Base-by-base conservation (phyloP, 1,140 invertebrate genomes). In the Agrilus planipennis region DNA sequence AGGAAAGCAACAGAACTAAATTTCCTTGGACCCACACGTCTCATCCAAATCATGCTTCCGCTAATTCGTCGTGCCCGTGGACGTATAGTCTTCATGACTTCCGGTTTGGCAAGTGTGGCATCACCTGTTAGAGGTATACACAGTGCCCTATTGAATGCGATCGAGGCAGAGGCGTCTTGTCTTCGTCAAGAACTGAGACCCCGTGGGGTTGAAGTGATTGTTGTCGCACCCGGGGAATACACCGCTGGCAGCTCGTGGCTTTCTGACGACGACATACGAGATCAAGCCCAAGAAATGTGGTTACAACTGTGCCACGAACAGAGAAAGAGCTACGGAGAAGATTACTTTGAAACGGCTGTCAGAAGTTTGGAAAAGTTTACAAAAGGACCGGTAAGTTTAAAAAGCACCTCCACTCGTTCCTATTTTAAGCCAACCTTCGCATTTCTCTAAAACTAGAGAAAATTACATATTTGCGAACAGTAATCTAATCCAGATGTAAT, bases 141-240 rank as follows among this genome's bases (percentile, higher is more conserved):
- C 58, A 81, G 81, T 46, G 79, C 82, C 36, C 76, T 72, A 12
- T 64, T 81, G 54, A 81, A 81, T 44, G 87, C 80, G 1, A 64
- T 90, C 1, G 83, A 89, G 56, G 80, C 82, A 2, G 80, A 86
- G 57, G 79, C 79, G 17, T 75, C 81, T 30, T 89, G 84, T 52
- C 65, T 92, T 17, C 70, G 86, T 35, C 68, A 84, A 45, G 87
- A 90, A 65, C 79, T 90, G 65, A 76, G 79, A 50, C 44, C 75
- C 52, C 57, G 81, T 55, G 71, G 79, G 49, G 73, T 83, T 47
- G 75, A 89, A 71, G 70, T 81, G 50, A 64, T 81, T 28, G 74
- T 89, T 12, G 81, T 91, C 31, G 85, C 89, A 51, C 84, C 87
- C 23, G 81, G 84, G 31, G 80, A 86, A 62, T 82, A 79, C 48